A percentile compares a stretch with the other conserved stretches of the same genome.
phyloP scores from a whole-genome alignment of 2,113 vertebrate species.

The Tenebrosternarchus preto region DNA sequence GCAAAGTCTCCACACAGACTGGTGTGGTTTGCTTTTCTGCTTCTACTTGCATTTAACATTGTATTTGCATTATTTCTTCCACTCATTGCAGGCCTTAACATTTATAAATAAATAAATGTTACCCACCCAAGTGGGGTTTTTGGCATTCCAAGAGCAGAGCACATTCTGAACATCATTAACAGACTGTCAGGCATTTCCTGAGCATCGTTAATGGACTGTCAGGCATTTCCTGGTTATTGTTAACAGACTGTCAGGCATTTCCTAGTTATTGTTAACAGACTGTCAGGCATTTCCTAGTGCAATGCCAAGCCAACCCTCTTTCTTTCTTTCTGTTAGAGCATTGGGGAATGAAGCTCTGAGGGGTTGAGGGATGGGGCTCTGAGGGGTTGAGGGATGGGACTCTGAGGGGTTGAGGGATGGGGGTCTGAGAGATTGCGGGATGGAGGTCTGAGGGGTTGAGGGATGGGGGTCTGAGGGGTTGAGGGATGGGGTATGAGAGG shows the following conservation, averaged over 20 bases:
- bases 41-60: too few species aligned
- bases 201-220: too few species aligned
- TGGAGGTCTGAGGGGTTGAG: slow-evolving; percentile 3
- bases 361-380: slow-evolving; percentile 29
- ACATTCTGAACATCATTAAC: slow-evolving; percentile 31
- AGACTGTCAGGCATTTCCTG: slow-evolving; percentile 58
- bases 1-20: background rate
- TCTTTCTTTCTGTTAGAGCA: slow-evolving; percentile 69
- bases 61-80: background rate
- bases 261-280: slow-evolving; percentile 20
- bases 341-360: slow-evolving; percentile 15
- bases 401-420: slow-evolving; percentile 22
- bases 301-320: slow-evolving; percentile 78
- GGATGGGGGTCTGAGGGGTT: too few species aligned
- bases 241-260: slow-evolving; percentile 57
- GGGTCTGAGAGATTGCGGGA: slow-evolving; percentile 16
- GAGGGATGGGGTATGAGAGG: too few species aligned
- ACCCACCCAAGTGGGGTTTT: too few species aligned
- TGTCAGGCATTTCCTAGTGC: slow-evolving; percentile 70
- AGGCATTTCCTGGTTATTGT: slow-evolving; percentile 19
- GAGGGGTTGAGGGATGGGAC: slow-evolving; percentile 25
- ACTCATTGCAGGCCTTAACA: too few species aligned
- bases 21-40: background rate
- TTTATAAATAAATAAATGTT: too few species aligned
- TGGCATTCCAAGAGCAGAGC: slow-evolving; percentile 39